phyloP scores from a whole-genome alignment of 2,113 vertebrate species.

The Plecturocebus donacophilus region DNA sequence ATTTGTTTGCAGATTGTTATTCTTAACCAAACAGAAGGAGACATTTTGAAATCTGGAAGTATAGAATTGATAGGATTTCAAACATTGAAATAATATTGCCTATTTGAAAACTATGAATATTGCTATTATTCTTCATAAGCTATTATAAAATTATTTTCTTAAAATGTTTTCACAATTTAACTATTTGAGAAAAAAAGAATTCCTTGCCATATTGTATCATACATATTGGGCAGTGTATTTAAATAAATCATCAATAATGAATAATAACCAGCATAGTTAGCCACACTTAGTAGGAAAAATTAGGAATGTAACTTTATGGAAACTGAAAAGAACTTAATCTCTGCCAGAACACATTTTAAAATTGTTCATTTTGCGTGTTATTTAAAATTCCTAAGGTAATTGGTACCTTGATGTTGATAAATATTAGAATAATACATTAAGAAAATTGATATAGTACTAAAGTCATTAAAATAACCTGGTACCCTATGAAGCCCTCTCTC shows the following conservation, averaged over 20 bases:
- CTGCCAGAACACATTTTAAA: slow-evolving; percentile 17
- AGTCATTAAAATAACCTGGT: slow-evolving; percentile 76
- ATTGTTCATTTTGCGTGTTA: slow-evolving; percentile 12
- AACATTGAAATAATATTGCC: slow-evolving; percentile 54
- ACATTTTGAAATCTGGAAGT: slow-evolving; percentile 4
- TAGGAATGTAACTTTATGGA: slow-evolving; percentile 26
- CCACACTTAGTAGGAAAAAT: neutral
- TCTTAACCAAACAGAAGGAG: slow-evolving; percentile 36
- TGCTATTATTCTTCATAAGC: neutral
- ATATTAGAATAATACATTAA: slow-evolving; percentile 58
- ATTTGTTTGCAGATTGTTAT: slow-evolving; percentile 33
- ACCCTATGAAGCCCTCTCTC: slow-evolving; percentile 69
- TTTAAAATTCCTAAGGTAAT: slow-evolving; percentile 62
- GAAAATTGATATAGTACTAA: slow-evolving; percentile 72
- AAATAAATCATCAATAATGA: slow-evolving; percentile 6
- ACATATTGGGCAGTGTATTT: neutral
- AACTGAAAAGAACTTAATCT: slow-evolving; percentile 22
- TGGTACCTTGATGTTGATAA: slow-evolving; percentile 65
- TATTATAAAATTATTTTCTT: slow-evolving; percentile 46
- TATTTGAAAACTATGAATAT: slow-evolving; percentile 33
- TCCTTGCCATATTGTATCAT: slow-evolving; percentile 21
- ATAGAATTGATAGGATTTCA: slow-evolving; percentile 40
- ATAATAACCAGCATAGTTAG: neutral
- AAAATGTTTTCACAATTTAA: slow-evolving; percentile 48
- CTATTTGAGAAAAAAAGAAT: neutral